Evolutionary conservation across 2,888 invertebrate species (phyloP).

Genomic region (Phrixothrix hirtus): DNA sequence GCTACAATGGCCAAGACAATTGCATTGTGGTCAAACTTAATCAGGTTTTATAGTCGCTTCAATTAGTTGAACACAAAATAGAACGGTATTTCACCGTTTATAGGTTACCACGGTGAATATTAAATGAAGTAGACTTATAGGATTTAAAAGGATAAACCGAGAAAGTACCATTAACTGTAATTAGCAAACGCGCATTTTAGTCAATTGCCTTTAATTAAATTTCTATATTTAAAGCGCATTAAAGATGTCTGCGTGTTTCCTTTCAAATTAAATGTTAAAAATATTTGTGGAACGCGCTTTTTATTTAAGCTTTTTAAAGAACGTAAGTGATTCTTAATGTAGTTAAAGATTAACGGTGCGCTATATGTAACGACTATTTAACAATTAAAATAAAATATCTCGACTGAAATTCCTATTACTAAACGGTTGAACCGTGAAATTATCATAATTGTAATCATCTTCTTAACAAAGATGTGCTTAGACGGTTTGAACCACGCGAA

Average conservation of each 20-base stretch:
- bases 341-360: too few relatives aligned
- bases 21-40: constrained; percentile 39
- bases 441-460: too few relatives aligned
- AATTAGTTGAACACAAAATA: constrained; percentile 31
- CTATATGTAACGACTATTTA: too few relatives aligned
- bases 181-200: not conserved
- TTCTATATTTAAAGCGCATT: not conserved
- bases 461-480: too few relatives aligned
- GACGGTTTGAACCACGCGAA: too few relatives aligned
- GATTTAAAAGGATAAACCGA: constrained; percentile 11
- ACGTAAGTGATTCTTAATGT: too few relatives aligned
- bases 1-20: constrained; percentile 35
- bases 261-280: not conserved
- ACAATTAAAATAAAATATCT: too few relatives aligned
- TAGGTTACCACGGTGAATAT: constrained; percentile 27
- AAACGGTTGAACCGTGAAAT: too few relatives aligned
- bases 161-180: constrained; percentile 10
- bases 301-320: too few relatives aligned
- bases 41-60: constrained; percentile 37
- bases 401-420: too few relatives aligned
- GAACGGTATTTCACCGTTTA: constrained; percentile 30
- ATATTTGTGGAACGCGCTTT: too few relatives aligned
- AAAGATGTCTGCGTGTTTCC: not conserved
- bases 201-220: not conserved
- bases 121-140: constrained; percentile 9